These are phyloP conservation scores for Thelaira solivaga DNA, from an alignment of 2,888 invertebrate genomes.

Conservation along the genomic window DNA sequence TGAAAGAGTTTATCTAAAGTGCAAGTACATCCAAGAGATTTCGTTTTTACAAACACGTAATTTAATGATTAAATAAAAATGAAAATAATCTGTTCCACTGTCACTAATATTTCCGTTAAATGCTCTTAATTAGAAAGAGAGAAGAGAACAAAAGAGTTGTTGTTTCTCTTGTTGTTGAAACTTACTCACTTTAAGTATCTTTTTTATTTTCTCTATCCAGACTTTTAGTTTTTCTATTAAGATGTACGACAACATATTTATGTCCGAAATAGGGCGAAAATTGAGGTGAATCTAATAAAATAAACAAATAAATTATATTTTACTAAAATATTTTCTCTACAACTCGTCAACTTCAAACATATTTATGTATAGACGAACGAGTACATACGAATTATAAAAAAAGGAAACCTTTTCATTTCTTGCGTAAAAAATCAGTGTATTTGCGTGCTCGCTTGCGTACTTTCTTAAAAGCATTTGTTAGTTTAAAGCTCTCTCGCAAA, in stretches of 20 bases:
- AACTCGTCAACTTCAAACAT: background rate
- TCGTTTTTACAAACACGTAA: too few species aligned
- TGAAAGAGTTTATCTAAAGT: slow-evolving; percentile 55
- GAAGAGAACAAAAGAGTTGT: background rate
- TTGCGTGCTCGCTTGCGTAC: slow-evolving; percentile 77
- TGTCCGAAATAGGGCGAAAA: slow-evolving; percentile 73
- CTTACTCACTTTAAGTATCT: slow-evolving; percentile 19
- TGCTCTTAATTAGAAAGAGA: background rate
- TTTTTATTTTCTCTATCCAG: slow-evolving; percentile 58
- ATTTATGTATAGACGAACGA: too few species aligned
- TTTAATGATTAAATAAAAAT: background rate
- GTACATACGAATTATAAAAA: background rate
- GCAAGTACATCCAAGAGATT: slow-evolving; percentile 24
- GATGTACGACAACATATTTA: slow-evolving; percentile 72
- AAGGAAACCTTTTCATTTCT: slow-evolving; percentile 68
- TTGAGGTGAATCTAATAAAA: slow-evolving; percentile 62
- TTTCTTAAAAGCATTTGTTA: slow-evolving; percentile 73
- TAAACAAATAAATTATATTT: slow-evolving; percentile 13
- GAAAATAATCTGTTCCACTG: background rate
- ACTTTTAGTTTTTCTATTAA: slow-evolving; percentile 63
- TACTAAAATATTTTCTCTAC: background rate
- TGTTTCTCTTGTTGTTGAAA: background rate
- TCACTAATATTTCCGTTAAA: background rate
- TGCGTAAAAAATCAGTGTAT: slow-evolving; percentile 76
- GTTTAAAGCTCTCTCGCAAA: slow-evolving; percentile 74